Conservation (phyloP, 2,888 invertebrate species). For the Dryococelus australis region DNA sequence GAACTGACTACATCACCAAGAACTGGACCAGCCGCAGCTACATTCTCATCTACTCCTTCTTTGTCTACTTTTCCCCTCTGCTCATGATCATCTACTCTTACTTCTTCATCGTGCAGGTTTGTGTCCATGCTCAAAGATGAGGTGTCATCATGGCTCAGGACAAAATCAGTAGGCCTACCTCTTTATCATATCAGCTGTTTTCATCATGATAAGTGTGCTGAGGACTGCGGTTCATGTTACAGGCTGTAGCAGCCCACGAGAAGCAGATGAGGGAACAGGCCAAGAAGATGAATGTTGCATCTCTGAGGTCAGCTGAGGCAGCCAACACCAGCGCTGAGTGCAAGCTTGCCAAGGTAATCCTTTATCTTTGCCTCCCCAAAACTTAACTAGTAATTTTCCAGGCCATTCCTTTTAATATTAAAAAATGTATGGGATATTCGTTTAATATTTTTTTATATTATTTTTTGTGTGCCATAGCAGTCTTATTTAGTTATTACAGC, state of each 20-base stretch:
- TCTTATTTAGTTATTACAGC: no score
- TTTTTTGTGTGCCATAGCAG: no score
- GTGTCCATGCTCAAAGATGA: constrained; percentile 39
- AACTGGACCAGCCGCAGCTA: constrained; percentile 81
- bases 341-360: constrained; percentile 79
- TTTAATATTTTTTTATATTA: no score
- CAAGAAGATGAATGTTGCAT: constrained; percentile 93
- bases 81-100: constrained; percentile 85
- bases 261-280: constrained; percentile 89
- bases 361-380: no score
- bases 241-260: constrained; percentile 86
- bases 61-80: constrained; percentile 80
- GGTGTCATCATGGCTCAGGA: no score
- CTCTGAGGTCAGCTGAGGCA: constrained; percentile 79
- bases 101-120: constrained; percentile 84
- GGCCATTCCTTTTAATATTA: background rate
- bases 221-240: constrained; percentile 33
- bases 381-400: background rate
- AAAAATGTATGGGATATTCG: no score
- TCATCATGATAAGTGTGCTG: no score
- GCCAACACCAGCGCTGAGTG: constrained; percentile 83
- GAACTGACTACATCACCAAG: constrained; percentile 84
- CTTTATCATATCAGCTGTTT: background rate
- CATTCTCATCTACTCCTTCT: constrained; percentile 79
- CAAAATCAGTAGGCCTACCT: constrained; percentile 20